Conservation (phyloP, 2,888 invertebrate genomes). For the Tinea pellionella region DNA sequence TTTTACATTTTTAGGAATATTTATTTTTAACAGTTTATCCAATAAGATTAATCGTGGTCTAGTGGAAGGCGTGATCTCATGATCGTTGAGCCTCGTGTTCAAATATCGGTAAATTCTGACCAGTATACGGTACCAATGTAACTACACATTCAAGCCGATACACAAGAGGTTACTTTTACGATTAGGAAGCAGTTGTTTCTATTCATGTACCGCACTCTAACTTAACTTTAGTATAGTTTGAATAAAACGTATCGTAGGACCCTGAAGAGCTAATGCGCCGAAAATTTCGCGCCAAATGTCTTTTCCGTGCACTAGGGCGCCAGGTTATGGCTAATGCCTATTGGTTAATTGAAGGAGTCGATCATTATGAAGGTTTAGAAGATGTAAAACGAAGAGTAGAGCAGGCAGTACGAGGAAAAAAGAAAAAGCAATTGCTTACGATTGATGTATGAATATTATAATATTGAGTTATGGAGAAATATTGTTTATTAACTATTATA, state of each 20-base stretch:
- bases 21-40: too few species aligned
- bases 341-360: slow-evolving; percentile 66
- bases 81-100: too few species aligned
- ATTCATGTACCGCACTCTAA: too few species aligned
- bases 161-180: too few species aligned
- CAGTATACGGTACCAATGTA: too few species aligned
- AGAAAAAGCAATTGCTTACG: slow-evolving; percentile 56
- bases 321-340: slow-evolving; percentile 66
- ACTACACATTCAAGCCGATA: too few species aligned
- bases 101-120: too few species aligned
- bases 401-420: slow-evolving; percentile 57
- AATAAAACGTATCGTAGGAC: slow-evolving; percentile 29
- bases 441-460: slow-evolving; percentile 38
- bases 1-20: too few species aligned
- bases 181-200: too few species aligned
- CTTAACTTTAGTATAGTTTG: too few species aligned
- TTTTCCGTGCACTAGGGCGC: slow-evolving; percentile 68
- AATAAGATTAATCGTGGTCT: too few species aligned
- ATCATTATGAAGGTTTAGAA: slow-evolving; percentile 56
- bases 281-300: slow-evolving; percentile 58
- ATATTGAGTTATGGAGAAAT: neutral
- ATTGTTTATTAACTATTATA: neutral
- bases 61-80: too few species aligned
- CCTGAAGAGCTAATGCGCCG: slow-evolving; percentile 42
- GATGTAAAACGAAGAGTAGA: slow-evolving; percentile 68